These are phyloP conservation scores for Mastigias papua DNA, from an alignment of 30 jellyfish, hydroid and myxozoan genomes.

Conservation along the genomic window DNA sequence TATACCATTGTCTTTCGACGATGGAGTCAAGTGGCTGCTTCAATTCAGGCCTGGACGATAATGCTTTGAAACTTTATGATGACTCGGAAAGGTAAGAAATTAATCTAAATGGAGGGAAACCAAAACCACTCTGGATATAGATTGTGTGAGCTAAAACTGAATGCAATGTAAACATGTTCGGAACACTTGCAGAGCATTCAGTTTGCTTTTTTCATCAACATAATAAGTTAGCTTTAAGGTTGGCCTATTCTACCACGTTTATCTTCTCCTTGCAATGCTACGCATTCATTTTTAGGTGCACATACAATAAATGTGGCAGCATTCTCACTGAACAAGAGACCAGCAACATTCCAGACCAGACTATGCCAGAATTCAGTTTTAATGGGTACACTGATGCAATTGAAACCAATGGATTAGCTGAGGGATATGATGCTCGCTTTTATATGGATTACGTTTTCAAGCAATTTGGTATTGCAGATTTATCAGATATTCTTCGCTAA, in stretches of 20 bases:
- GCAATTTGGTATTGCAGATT: slow-evolving; percentile 18
- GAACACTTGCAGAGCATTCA: too few species aligned
- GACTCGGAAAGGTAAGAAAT: background rate
- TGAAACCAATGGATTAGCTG: background rate
- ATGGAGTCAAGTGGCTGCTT: background rate
- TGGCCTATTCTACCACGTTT: too few species aligned
- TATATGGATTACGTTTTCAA: slow-evolving; percentile 22
- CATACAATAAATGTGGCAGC: slow-evolving; percentile 3
- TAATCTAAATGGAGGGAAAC: too few species aligned
- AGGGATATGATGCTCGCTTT: background rate
- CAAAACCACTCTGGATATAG: too few species aligned
- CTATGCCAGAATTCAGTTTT: background rate
- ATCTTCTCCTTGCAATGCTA: too few species aligned
- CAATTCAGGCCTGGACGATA: background rate
- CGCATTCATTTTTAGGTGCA: background rate
- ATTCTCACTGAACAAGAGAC: slow-evolving; percentile 35
- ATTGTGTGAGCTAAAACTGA: too few species aligned
- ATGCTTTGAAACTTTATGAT: background rate
- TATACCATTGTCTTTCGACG: background rate
- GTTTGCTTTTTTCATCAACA: too few species aligned
- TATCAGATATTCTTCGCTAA: background rate
- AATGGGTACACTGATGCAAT: background rate
- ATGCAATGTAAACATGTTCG: too few species aligned
- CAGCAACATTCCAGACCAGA: slow-evolving; percentile 24
- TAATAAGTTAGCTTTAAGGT: too few species aligned